Evolutionary conservation across 2,797 vertebrate genomes (phyloP).

Genomic region (Lithobates pipiens): DNA sequence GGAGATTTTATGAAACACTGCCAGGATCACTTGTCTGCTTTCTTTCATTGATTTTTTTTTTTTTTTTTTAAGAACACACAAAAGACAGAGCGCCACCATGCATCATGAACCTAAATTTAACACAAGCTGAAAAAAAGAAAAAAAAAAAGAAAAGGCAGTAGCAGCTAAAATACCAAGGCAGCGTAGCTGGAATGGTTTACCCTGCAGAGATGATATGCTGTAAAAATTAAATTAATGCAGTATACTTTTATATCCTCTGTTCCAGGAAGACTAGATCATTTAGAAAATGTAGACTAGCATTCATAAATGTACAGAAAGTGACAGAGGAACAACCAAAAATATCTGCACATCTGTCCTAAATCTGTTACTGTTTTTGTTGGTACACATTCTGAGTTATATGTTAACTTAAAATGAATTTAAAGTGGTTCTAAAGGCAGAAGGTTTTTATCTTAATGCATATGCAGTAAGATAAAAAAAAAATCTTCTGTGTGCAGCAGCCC

Average conservation of each 20-base stretch:
- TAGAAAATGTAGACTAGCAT: background rate
- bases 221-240: constrained; percentile 37
- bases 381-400: no score
- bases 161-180: constrained; percentile 16
- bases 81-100: background rate
- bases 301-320: background rate
- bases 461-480: no score
- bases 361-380: no score
- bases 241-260: constrained; percentile 39
- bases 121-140: background rate
- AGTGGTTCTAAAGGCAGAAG: no score
- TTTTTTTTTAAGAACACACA: constrained; percentile 32
- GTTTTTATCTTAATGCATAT: no score
- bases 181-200: constrained; percentile 14
- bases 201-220: constrained; percentile 30
- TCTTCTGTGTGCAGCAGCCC: no score
- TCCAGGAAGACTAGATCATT: constrained; percentile 4
- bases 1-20: constrained; percentile 12
- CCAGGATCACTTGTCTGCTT: constrained; percentile 40
- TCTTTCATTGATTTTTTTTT: constrained; percentile 29
- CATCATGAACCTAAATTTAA: constrained; percentile 19
- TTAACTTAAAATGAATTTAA: no score
- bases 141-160: background rate
- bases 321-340: background rate
- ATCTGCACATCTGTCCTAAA: background rate